These are phyloP conservation scores for Antrozous pallidus DNA, from an alignment of 2,797 vertebrate species.

Conservation along the genomic window DNA sequence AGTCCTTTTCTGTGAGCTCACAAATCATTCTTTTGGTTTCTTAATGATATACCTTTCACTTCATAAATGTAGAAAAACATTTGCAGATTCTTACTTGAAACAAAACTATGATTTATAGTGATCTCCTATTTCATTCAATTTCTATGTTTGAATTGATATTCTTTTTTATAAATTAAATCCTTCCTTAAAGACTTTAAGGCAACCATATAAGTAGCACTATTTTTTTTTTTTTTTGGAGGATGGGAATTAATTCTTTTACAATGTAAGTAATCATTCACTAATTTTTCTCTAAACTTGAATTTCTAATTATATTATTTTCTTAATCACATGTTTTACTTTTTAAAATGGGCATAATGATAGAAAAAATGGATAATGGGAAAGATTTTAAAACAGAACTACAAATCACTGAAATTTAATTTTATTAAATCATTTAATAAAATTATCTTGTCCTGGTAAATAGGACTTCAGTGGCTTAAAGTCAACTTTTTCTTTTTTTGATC, in stretches of 20 bases:
- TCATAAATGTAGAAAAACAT: not conserved
- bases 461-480: not conserved
- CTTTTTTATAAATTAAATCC: not conserved
- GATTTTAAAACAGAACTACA: not conserved
- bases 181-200: not conserved
- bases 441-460: not conserved
- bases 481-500: too few species aligned
- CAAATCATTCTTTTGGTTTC: not conserved
- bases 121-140: not conserved
- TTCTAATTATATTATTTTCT: slow-evolving; percentile 3
- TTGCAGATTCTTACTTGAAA: slow-evolving; percentile 13
- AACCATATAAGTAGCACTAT: not conserved
- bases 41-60: not conserved
- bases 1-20: not conserved
- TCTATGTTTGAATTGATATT: not conserved
- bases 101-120: not conserved
- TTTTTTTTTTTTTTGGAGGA: not conserved
- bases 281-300: slow-evolving; percentile 6
- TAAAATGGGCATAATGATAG: not conserved
- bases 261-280: not conserved
- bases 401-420: too few species aligned
- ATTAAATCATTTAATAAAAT: slow-evolving; percentile 10
- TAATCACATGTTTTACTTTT: not conserved
- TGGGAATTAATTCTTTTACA: not conserved
- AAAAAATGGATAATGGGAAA: not conserved